These are phyloP conservation scores for Lycaena phlaeas DNA, from an alignment of 2,888 invertebrate species.

Conservation along the genomic window DNA sequence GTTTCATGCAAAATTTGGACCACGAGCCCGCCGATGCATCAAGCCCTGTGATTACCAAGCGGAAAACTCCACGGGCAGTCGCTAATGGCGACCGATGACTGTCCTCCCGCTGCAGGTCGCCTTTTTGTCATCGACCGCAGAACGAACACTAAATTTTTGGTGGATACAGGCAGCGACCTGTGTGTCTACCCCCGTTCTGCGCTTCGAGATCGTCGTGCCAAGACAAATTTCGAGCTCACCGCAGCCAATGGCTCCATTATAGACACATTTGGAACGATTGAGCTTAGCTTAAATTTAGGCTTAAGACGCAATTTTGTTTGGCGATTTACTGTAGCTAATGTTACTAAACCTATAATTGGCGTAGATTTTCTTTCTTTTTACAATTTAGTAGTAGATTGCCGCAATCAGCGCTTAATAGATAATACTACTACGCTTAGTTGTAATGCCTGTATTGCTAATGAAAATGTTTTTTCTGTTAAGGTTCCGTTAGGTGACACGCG, in stretches of 20 bases:
- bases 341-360: not conserved
- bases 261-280: conserved; percentile 14
- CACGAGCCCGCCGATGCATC: not conserved
- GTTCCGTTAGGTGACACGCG: not conserved
- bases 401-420: not conserved
- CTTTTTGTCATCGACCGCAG: conserved; percentile 12
- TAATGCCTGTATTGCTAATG: not conserved
- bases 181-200: conserved; percentile 16
- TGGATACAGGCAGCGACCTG: conserved; percentile 9
- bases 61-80: conserved; percentile 21
- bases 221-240: conserved; percentile 11
- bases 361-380: not conserved
- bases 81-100: conserved; percentile 24
- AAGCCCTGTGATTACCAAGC: conserved; percentile 11
- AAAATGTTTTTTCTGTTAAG: not conserved
- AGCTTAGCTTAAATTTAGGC: conserved; percentile 14
- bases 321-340: not conserved
- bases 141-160: not conserved
- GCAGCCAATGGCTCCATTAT: conserved; percentile 18
- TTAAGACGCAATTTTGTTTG: conserved; percentile 2
- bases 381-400: not conserved
- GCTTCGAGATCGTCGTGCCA: conserved; percentile 2
- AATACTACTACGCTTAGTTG: not conserved
- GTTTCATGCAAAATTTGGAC: not conserved
- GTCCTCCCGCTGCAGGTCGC: conserved; percentile 20